Conservation (phyloP, 1,140 invertebrate genomes). For the Pseudobourletiella spinata region DNA sequence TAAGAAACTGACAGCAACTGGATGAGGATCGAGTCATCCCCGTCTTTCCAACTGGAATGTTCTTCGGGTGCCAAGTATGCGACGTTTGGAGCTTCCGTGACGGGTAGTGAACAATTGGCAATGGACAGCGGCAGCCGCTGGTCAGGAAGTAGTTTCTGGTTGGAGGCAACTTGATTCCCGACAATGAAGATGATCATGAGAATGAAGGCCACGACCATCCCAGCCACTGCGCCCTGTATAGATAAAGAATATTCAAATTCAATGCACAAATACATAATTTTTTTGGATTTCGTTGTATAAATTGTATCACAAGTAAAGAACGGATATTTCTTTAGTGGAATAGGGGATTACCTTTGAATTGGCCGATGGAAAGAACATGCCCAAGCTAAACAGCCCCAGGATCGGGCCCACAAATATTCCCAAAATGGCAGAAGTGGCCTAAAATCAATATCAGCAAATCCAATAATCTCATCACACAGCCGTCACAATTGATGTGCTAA, state of each 20-base stretch:
- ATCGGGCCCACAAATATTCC: slow-evolving; percentile 28
- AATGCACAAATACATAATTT: background rate
- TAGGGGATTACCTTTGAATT: slow-evolving; percentile 23
- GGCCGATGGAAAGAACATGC: slow-evolving; percentile 27
- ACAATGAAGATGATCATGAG: slow-evolving; percentile 23
- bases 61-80: too few species aligned
- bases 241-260: background rate
- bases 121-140: slow-evolving; percentile 18
- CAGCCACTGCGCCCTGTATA: slow-evolving; percentile 15
- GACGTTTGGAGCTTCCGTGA: too few species aligned
- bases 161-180: slow-evolving; percentile 15
- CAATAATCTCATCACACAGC: background rate
- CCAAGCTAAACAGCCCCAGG: slow-evolving; percentile 24
- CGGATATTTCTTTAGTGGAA: too few species aligned
- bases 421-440: slow-evolving; percentile 26
- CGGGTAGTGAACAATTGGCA: too few species aligned
- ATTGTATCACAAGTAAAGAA: too few species aligned
- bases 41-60: slow-evolving; percentile 28
- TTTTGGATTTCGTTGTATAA: too few species aligned
- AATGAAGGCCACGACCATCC: slow-evolving; percentile 20
- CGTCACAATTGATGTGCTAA: background rate
- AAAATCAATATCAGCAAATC: background rate
- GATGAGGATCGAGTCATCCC: slow-evolving; percentile 13
- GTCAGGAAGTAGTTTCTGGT: slow-evolving; percentile 44
- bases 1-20: slow-evolving; percentile 24